These are phyloP conservation scores for Clarias platycephalus DNA, from an alignment of 2,797 vertebrate genomes.

Conservation along the genomic window DNA sequence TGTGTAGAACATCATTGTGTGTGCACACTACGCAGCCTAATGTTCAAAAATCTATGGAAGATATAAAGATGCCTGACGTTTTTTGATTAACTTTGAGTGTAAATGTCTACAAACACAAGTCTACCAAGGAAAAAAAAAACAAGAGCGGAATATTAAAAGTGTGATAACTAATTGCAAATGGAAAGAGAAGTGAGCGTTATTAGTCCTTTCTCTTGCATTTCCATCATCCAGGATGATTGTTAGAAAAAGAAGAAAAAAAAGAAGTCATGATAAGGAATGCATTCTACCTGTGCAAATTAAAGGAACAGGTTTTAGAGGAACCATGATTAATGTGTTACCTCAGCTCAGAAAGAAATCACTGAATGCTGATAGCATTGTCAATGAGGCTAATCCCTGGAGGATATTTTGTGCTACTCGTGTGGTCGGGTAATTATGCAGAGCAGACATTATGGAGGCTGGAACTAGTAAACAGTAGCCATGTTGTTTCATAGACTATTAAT, in stretches of 20 bases:
- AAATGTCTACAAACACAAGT: conserved; percentile 18
- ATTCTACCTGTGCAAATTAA: conserved; percentile 8
- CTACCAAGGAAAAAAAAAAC: not conserved
- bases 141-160: conserved; percentile 3
- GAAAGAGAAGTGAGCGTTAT: conserved; percentile 34
- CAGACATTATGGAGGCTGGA: not conserved
- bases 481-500: not conserved
- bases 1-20: not conserved
- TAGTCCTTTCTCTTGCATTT: conserved; percentile 26
- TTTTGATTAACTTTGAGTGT: not conserved
- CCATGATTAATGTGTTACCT: conserved; percentile 45
- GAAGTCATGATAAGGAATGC: conserved; percentile 40
- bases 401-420: conserved; percentile 12
- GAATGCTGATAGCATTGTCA: conserved; percentile 36
- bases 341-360: conserved; percentile 32
- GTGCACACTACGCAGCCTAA: not conserved
- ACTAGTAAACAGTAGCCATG: not conserved
- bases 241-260: conserved; percentile 21
- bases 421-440: conserved; percentile 2
- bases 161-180: conserved; percentile 14
- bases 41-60: not conserved
- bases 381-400: conserved; percentile 12
- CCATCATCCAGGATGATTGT: conserved; percentile 36
- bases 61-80: not conserved
- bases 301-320: conserved; percentile 34